Conservation (phyloP, 2,113 vertebrate species). For the Amblyornis subalaris region DNA sequence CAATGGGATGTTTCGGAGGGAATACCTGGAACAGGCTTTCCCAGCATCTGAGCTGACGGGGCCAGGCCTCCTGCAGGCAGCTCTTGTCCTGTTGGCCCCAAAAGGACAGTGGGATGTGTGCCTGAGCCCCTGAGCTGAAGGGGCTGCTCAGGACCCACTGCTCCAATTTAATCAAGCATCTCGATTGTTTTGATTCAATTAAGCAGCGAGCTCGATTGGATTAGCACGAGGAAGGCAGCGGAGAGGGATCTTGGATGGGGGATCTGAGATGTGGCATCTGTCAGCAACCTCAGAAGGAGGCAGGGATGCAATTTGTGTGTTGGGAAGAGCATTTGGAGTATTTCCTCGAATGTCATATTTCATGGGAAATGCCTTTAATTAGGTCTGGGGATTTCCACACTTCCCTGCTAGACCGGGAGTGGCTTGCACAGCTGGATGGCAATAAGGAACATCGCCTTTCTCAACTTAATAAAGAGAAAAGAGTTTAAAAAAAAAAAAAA, state of each 20-base stretch:
- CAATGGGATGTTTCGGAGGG: not conserved
- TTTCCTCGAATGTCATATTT: not conserved
- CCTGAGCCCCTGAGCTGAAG: not conserved
- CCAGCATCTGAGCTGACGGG: not conserved
- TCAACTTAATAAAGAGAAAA: not conserved
- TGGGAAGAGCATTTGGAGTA: not conserved
- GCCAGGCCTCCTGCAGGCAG: not conserved
- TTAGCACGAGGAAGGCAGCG: not conserved
- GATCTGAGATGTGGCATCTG: not conserved
- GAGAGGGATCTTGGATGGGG: not conserved
- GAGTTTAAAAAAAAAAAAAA: fast-evolving
- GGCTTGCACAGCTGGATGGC: not conserved
- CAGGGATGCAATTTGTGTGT: not conserved
- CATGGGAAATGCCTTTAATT: not conserved
- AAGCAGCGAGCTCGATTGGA: not conserved
- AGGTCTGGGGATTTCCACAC: not conserved
- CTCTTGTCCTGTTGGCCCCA: not conserved
- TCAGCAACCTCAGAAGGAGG: not conserved
- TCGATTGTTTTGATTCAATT: not conserved
- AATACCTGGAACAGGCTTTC: not conserved
- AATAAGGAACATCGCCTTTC: not conserved
- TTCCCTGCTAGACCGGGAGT: not conserved
- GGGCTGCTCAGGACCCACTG: not conserved
- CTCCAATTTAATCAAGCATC: not conserved
- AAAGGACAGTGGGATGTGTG: not conserved